Percentiles rank a stretch among this genome's conserved stretches.
Evolutionary conservation across 2,888 invertebrate genomes (phyloP).

Genomic region (Agonopterix arenella): DNA sequence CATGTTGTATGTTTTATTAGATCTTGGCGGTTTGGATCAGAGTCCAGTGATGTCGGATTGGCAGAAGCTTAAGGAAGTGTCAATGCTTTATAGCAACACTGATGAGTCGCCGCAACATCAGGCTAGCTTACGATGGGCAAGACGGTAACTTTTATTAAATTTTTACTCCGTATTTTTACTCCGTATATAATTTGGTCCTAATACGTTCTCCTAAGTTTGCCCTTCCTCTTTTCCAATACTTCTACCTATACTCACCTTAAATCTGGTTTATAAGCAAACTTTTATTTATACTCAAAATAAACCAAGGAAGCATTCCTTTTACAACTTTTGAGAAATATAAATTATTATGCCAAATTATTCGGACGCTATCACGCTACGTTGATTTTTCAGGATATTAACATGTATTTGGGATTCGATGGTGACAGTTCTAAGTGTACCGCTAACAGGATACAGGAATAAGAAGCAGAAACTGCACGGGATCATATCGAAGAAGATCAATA

Average conservation of each 20-base stretch:
- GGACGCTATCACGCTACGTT: not conserved
- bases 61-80: conserved; percentile 88
- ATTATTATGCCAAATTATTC: too few species aligned
- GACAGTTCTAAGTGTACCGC: conserved; percentile 88
- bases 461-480: conserved; percentile 67
- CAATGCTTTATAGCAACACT: conserved; percentile 79
- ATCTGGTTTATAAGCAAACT: not conserved
- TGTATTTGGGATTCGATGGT: conserved; percentile 96
- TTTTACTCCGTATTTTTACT: too few species aligned
- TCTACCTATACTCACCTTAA: not conserved
- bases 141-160: conserved; percentile 54
- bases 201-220: too few species aligned
- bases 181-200: too few species aligned
- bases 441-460: conserved; percentile 72
- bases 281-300: too few species aligned
- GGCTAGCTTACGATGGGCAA: conserved; percentile 86
- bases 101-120: conserved; percentile 84
- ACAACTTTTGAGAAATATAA: too few species aligned
- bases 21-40: conserved; percentile 89
- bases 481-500: conserved; percentile 75
- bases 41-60: conserved; percentile 92
- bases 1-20: conserved; percentile 44
- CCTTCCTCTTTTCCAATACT: too few species aligned
- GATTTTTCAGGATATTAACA: conserved; percentile 81
- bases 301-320: too few species aligned